These are phyloP conservation scores for Ditula angustiorana DNA, from an alignment of 2,888 invertebrate genomes.

Conservation along the genomic window DNA sequence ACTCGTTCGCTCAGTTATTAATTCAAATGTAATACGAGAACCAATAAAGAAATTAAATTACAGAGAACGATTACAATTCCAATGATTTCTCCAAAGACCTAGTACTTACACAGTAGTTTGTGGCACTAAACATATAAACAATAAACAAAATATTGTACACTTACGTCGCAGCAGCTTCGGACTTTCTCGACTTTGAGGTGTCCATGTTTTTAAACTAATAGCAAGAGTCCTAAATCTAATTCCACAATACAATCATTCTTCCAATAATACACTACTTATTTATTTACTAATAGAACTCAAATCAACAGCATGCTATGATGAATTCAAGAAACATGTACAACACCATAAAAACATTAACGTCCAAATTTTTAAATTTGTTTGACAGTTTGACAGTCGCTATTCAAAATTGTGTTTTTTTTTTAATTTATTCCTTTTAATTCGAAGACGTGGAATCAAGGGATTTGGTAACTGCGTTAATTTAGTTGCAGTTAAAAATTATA, in stretches of 20 bases:
- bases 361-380: constrained; percentile 29
- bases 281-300: background rate
- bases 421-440: background rate
- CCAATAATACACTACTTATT: background rate
- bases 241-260: background rate
- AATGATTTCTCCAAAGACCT: too few relatives aligned
- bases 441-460: background rate
- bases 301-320: constrained; percentile 6
- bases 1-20: too few relatives aligned
- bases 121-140: too few relatives aligned
- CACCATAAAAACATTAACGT: constrained; percentile 31
- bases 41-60: too few relatives aligned
- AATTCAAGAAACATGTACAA: constrained; percentile 3
- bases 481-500: too few relatives aligned
- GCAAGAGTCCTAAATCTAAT: constrained; percentile 1
- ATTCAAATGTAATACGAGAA: too few relatives aligned
- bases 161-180: constrained; percentile 69
- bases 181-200: constrained; percentile 62
- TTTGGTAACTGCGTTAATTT: background rate
- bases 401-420: constrained; percentile 1
- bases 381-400: constrained; percentile 22
- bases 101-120: too few relatives aligned
- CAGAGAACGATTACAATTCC: too few relatives aligned
- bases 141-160: too few relatives aligned
- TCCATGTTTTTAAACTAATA: constrained; percentile 59